Conservation (phyloP, 2,797 vertebrate genomes). For the Heteromormyrus szaboi region DNA sequence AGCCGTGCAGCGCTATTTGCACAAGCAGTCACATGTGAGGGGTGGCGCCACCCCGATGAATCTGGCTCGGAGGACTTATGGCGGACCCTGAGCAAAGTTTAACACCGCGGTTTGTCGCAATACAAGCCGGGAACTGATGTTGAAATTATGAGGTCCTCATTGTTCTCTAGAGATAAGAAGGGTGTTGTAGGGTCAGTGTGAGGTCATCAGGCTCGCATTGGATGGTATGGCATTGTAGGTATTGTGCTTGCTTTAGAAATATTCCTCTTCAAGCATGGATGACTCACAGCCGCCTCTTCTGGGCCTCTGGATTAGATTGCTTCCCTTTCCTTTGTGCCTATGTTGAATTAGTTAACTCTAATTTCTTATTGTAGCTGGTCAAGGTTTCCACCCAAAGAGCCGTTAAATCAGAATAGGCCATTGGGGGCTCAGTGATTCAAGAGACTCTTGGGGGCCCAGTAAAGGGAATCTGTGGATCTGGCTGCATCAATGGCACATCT, state of each 20-base stretch:
- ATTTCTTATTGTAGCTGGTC: constrained; percentile 28
- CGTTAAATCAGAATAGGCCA: constrained; percentile 17
- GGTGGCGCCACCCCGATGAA: neutral
- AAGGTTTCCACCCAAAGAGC: constrained; percentile 20
- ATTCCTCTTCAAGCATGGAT: neutral
- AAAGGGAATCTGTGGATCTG: constrained; percentile 35
- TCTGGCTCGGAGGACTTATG: neutral
- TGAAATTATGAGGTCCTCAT: neutral
- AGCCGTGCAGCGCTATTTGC: neutral
- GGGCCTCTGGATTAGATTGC: constrained; percentile 8
- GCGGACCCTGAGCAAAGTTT: neutral
- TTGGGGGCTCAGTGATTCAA: constrained; percentile 27
- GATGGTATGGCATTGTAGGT: neutral
- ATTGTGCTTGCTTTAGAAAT: neutral
- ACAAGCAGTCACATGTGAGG: neutral
- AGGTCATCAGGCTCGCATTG: neutral
- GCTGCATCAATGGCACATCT: constrained; percentile 37
- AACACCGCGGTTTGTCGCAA: neutral
- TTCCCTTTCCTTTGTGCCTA: constrained; percentile 27
- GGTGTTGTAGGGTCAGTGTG: neutral
- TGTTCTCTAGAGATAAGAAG: neutral
- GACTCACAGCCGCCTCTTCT: constrained; percentile 9
- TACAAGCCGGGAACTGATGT: neutral
- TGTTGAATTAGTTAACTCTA: constrained; percentile 30
- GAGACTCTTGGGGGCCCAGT: constrained; percentile 28